phyloP scores from a whole-genome alignment of 2,888 invertebrate species.

The Polyommatus icarus region DNA sequence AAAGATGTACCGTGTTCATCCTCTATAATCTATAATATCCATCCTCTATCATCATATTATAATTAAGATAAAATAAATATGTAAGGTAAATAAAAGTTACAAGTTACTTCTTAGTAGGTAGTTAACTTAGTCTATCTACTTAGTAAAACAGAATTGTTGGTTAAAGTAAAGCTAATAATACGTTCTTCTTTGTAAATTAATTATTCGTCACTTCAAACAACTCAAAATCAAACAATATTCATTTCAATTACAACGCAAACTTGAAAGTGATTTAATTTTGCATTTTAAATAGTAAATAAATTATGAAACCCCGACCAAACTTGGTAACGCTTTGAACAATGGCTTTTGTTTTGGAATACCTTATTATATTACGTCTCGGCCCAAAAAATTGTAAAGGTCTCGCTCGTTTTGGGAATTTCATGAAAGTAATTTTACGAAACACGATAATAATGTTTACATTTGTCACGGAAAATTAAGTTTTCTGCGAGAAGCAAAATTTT shows the following conservation, averaged over 20 bases:
- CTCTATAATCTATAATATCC: too few relatives aligned
- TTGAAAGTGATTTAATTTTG: conserved; percentile 21
- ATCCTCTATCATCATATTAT: too few relatives aligned
- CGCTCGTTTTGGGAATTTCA: conserved; percentile 9
- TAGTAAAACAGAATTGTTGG: too few relatives aligned
- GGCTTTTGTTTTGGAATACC: conserved; percentile 26
- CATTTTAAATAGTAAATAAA: conserved; percentile 19
- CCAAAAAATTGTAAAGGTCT: conserved; percentile 23
- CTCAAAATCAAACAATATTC: conserved; percentile 1
- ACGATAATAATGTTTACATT: conserved; percentile 14
- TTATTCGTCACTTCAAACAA: background rate
- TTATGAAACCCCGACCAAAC: conserved; percentile 19
- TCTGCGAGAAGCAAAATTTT: background rate
- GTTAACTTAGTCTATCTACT: too few relatives aligned
- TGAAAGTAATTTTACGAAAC: conserved; percentile 1
- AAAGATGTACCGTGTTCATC: too few relatives aligned
- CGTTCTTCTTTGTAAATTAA: background rate
- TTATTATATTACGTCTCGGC: conserved; percentile 17
- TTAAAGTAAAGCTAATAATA: background rate
- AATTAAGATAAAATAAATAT: too few relatives aligned
- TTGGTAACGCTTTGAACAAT: conserved; percentile 26
- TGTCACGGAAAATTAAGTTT: conserved; percentile 2
- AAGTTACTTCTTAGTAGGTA: too few relatives aligned
- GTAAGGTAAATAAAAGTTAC: too few relatives aligned
- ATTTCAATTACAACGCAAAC: conserved; percentile 15